Base-by-base conservation (phyloP, 2,797 vertebrate species). In the Sebastes jordani region DNA sequence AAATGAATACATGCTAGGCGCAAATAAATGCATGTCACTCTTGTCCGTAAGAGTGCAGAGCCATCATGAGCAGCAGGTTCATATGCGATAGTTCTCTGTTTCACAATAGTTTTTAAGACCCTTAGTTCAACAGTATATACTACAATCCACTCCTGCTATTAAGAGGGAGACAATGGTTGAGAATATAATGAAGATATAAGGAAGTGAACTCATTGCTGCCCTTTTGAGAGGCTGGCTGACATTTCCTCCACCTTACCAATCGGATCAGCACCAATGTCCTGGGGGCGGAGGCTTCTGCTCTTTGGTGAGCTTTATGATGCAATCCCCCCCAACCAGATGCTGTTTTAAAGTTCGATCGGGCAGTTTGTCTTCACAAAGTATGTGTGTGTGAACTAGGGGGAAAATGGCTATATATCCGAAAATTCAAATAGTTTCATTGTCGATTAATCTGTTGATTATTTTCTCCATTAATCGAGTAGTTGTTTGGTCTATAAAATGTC, bases 171-270 rank as follows among this genome's bases (percentile, higher is more conserved):
- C 64, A 62, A 74, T 29, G 52, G 23, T 68, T 68, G 38, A 23
- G 38, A 71, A 85, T 46, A 30, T 76, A 38, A 84, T 84, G 58
- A 88, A 76, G 82, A 90, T 81, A 46, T 72, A 70, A 80, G 54
- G 64, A 75, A 52, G 52, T 55, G 34, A 75, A 64, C 54, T 81
- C 65, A 56, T 11, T 5, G 49, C 59, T 89, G 86, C 73, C 85
- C 89, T 89, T 90, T 88, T 88, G 38, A 68, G 68, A 80, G 78
- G 55, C 69, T 49, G 68, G 65, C 62, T 85, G 85, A 88, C 87
- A 87, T 89, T 83, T 88, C 32, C 32, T 63, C 66, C 75, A 81
- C 78, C 78, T 74, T 59, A 23, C 75, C 83, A 81, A 85, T 87
- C 68, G 76, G 83, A 89, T 91, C 76, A 81, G 67, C 60, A 64